Conservation (phyloP, 2,797 vertebrate species). For the Microhierax caerulescens region DNA sequence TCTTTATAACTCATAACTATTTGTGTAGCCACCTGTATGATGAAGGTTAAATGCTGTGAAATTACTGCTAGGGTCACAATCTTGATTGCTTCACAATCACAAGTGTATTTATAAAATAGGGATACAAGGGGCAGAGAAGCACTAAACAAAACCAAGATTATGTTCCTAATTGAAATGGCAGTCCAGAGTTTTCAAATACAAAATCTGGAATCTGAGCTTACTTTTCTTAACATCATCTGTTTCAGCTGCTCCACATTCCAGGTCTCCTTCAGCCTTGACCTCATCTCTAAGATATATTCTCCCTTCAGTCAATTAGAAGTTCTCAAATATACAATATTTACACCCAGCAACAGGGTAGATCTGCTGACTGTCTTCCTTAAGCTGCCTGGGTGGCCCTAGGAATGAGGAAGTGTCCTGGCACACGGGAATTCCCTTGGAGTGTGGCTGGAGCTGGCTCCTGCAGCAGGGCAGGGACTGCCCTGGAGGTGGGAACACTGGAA, state of each 20-base stretch:
- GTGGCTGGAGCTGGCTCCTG: background rate
- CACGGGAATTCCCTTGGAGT: background rate
- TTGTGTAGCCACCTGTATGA: slow-evolving; percentile 10
- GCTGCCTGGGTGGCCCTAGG: slow-evolving; percentile 46
- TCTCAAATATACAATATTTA: slow-evolving; percentile 48
- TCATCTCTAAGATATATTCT: slow-evolving; percentile 29
- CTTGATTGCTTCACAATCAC: background rate
- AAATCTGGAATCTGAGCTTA: slow-evolving; percentile 48
- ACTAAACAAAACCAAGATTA: slow-evolving; percentile 53
- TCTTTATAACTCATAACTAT: slow-evolving; percentile 17
- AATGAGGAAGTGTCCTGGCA: background rate
- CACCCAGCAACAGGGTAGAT: background rate
- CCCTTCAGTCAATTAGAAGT: slow-evolving; percentile 27
- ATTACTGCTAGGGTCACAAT: slow-evolving; percentile 11
- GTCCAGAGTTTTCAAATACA: background rate
- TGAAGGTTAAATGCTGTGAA: slow-evolving; percentile 41
- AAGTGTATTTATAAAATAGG: slow-evolving; percentile 13
- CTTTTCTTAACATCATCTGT: slow-evolving; percentile 30
- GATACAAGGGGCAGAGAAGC: slow-evolving; percentile 9
- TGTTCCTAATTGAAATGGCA: slow-evolving; percentile 47
- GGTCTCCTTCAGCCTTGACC: slow-evolving; percentile 50
- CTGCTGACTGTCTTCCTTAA: slow-evolving; percentile 1
- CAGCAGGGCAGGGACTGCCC: rapidly evolving
- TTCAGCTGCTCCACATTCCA: slow-evolving; percentile 65
- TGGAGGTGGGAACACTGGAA: background rate